Evolutionary conservation across 2,888 invertebrate species (phyloP).

Genomic region (Cephus sareptanus): DNA sequence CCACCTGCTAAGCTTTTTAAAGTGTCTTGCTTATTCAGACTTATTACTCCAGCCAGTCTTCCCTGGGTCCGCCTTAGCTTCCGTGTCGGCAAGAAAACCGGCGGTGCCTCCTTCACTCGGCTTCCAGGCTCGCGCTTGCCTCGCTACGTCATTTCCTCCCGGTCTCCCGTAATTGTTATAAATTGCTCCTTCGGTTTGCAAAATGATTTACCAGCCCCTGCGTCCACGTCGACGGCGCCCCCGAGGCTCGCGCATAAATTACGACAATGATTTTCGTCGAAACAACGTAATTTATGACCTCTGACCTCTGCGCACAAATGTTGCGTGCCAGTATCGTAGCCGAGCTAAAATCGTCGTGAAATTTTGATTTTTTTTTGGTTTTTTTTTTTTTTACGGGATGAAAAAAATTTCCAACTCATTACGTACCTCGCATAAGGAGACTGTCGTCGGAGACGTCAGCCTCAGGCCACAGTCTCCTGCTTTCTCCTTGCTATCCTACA

Average conservation of each 20-base stretch:
- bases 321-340: not conserved
- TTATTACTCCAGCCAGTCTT: slow-evolving; percentile 35
- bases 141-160: not conserved
- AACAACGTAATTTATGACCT: slow-evolving; percentile 59
- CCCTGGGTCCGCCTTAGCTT: slow-evolving; percentile 11
- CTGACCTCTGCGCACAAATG: slow-evolving; percentile 26
- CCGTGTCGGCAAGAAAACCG: not conserved
- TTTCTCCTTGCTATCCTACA: slow-evolving; percentile 30
- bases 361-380: not conserved
- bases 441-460: not conserved
- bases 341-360: not conserved
- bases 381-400: not conserved
- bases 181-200: slow-evolving; percentile 60
- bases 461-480: not conserved
- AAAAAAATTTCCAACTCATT: not conserved
- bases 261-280: slow-evolving; percentile 62
- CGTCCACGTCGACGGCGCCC: not conserved
- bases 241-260: slow-evolving; percentile 50
- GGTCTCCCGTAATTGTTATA: slow-evolving; percentile 61
- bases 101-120: not conserved
- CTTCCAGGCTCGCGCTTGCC: not conserved
- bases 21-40: slow-evolving; percentile 42
- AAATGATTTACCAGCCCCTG: slow-evolving; percentile 57
- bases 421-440: not conserved
- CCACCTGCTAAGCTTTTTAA: slow-evolving; percentile 17